These are phyloP conservation scores for Coremacera marginata DNA, from an alignment of 2,888 invertebrate species.

Conservation along the genomic window DNA sequence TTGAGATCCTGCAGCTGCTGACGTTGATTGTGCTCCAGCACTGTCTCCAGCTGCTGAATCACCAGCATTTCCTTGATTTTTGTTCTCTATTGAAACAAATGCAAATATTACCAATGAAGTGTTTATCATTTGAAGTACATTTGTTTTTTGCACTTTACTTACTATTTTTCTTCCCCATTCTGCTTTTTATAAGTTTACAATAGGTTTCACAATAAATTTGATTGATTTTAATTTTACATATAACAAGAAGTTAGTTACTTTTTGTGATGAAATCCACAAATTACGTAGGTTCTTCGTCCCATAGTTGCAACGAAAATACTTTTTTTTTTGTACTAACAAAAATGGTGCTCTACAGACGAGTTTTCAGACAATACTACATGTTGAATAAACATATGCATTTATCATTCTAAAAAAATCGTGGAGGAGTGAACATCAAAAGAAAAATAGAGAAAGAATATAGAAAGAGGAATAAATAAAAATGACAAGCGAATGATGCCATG, in stretches of 20 bases:
- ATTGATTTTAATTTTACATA: not conserved
- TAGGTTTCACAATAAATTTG: not conserved
- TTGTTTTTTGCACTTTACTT: conserved; percentile 7
- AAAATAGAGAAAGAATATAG: too few relatives aligned
- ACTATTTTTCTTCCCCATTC: conserved; percentile 48
- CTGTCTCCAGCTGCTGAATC: not conserved
- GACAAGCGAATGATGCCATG: too few relatives aligned
- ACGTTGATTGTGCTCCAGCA: not conserved
- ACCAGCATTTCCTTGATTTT: not conserved
- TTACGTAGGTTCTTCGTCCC: too few relatives aligned
- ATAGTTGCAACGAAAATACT: too few relatives aligned
- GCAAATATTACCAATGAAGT: not conserved
- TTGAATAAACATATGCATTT: too few relatives aligned
- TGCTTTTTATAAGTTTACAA: not conserved
- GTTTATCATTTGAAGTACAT: not conserved
- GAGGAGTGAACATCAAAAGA: too few relatives aligned
- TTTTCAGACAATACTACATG: too few relatives aligned
- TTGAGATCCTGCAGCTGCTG: not conserved
- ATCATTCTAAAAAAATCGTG: too few relatives aligned
- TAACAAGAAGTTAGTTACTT: not conserved
- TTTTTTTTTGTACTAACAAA: too few relatives aligned
- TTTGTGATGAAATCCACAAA: too few relatives aligned
- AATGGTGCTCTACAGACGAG: too few relatives aligned
- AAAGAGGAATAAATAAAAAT: too few relatives aligned
- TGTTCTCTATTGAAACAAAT: conserved; percentile 2